A percentile compares a stretch with the other conserved stretches of the same genome.
phyloP scores from a whole-genome alignment of 2,113 vertebrate species.

The Sterna hirundo region DNA sequence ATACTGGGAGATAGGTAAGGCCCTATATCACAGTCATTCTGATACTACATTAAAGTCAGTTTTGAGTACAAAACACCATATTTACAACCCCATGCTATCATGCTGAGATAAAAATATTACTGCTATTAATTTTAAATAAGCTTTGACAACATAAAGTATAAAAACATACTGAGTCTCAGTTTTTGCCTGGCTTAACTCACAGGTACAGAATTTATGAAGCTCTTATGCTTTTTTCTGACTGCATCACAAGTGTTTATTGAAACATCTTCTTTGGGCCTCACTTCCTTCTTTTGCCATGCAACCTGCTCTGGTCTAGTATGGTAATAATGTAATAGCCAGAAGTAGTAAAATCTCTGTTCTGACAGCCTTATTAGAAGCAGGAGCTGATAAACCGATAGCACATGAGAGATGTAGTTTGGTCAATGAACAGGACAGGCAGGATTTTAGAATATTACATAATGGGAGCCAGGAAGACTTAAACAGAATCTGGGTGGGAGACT shows the following conservation, averaged over 20 bases:
- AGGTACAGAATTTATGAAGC: neutral
- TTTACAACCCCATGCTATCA: neutral
- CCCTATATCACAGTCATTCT: neutral
- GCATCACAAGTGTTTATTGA: neutral
- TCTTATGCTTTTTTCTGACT: neutral
- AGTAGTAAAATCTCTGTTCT: neutral
- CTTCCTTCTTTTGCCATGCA: neutral
- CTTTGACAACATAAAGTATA: neutral
- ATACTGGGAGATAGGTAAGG: neutral
- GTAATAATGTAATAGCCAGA: neutral
- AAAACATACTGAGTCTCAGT: neutral
- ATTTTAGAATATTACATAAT: neutral
- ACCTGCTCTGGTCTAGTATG: neutral
- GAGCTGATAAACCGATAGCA: neutral
- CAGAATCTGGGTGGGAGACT: neutral
- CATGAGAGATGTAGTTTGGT: neutral
- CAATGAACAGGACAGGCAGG: neutral
- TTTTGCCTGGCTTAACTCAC: neutral
- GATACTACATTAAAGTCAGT: neutral
- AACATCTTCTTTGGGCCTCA: neutral
- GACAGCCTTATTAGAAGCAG: neutral
- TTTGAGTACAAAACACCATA: neutral
- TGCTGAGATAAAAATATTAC: neutral
- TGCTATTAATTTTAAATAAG: neutral
- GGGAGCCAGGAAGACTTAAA: neutral